phyloP scores from a whole-genome alignment of 2,113 vertebrate genomes.

The Nibea albiflora region DNA sequence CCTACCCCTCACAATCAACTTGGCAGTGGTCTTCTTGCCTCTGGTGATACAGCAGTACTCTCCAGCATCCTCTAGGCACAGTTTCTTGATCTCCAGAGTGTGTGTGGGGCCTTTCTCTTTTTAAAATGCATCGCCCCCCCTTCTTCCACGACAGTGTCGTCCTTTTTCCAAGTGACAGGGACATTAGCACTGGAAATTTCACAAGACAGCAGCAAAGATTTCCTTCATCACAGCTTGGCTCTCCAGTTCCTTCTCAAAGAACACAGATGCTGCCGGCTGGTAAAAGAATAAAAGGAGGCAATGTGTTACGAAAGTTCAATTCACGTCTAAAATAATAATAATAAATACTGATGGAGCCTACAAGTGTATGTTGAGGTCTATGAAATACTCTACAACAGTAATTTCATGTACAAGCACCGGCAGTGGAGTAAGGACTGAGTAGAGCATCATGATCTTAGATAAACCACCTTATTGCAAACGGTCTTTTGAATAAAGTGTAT shows the following conservation, averaged over 20 bases:
- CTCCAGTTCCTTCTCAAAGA: slow-evolving; percentile 84
- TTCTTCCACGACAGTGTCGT: slow-evolving; percentile 73
- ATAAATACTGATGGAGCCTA: background rate
- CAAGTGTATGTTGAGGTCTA: background rate
- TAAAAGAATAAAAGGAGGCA: background rate
- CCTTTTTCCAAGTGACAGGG: slow-evolving; percentile 85
- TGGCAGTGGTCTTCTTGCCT: slow-evolving; percentile 87
- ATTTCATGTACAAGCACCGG: background rate
- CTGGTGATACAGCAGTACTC: slow-evolving; percentile 89
- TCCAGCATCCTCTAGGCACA: slow-evolving; percentile 87
- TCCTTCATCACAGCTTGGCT: slow-evolving; percentile 77
- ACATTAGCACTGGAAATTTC: slow-evolving; percentile 82
- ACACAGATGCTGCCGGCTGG: slow-evolving; percentile 84
- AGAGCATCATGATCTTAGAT: background rate
- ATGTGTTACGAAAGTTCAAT: background rate
- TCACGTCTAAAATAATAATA: background rate
- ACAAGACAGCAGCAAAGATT: slow-evolving; percentile 78
- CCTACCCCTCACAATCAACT: slow-evolving; percentile 89
- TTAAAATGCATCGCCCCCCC: slow-evolving; percentile 86
- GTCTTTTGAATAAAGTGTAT: background rate
- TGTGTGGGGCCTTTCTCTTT: slow-evolving; percentile 81
- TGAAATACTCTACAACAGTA: background rate
- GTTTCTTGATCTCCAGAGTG: slow-evolving; percentile 84
- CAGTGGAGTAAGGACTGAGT: background rate
- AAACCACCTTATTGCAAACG: background rate